Evolutionary conservation across 2,113 vertebrate genomes (phyloP).

Genomic region (Hyla sarda): DNA sequence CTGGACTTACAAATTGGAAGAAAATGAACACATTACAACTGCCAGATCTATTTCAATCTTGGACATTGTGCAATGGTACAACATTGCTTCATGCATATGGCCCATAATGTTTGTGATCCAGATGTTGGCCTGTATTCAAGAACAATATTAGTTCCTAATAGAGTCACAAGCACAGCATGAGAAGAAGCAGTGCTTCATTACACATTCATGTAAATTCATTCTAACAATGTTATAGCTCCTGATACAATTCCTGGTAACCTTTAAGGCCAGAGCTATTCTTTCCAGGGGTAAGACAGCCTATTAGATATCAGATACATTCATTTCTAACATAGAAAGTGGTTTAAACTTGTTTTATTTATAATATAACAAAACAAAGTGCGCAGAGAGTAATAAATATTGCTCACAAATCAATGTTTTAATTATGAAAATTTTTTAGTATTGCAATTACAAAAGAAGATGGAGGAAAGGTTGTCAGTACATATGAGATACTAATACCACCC

Average conservation of each 20-base stretch:
- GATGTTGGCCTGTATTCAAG: conserved; percentile 20
- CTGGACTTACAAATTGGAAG: conserved; percentile 40
- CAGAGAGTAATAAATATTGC: background rate
- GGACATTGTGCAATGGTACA: conserved; percentile 2
- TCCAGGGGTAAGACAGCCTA: background rate
- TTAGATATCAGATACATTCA: background rate
- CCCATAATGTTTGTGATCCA: conserved; percentile 18
- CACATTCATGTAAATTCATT: background rate
- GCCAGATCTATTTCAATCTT: conserved; percentile 32
- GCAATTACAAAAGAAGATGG: background rate
- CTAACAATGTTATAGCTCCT: background rate
- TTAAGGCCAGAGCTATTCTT: background rate
- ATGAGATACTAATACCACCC: background rate
- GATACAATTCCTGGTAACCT: background rate
- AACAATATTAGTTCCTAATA: conserved; percentile 26
- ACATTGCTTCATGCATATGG: conserved; percentile 24
- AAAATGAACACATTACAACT: conserved; percentile 34
- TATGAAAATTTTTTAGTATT: background rate
- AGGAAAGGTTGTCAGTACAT: background rate
- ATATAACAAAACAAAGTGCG: background rate
- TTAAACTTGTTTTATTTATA: background rate
- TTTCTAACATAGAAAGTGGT: background rate
- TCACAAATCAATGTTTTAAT: background rate
- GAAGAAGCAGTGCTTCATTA: background rate
- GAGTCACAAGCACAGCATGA: background rate